Evolutionary conservation across 1,140 invertebrate genomes (phyloP).

Genomic region (Heliconius hewitsoni): DNA sequence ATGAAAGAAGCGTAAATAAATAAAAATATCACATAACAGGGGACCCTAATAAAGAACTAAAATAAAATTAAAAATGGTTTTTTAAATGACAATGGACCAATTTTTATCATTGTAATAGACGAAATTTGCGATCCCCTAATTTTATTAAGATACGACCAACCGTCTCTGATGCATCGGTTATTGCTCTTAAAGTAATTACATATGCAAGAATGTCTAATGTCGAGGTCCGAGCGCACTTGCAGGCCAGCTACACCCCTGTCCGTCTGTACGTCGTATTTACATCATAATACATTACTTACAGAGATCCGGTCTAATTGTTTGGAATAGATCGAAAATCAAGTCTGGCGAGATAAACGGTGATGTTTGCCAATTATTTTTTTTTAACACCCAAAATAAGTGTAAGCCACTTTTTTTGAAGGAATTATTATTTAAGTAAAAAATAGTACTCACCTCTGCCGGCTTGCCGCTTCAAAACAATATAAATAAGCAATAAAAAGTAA

Average conservation of each 20-base stretch:
- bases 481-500: slow-evolving; percentile 69
- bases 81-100: slow-evolving; percentile 1
- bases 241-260: slow-evolving; percentile 57
- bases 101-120: slow-evolving; percentile 7
- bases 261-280: slow-evolving; percentile 51
- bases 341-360: slow-evolving; percentile 35
- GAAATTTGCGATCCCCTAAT: slow-evolving; percentile 13
- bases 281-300: slow-evolving; percentile 61
- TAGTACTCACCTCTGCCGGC: slow-evolving; percentile 57
- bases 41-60: neutral
- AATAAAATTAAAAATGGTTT: neutral
- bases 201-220: slow-evolving; percentile 68
- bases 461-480: slow-evolving; percentile 51
- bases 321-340: slow-evolving; percentile 45
- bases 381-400: neutral
- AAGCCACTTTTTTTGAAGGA: neutral
- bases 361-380: slow-evolving; percentile 6
- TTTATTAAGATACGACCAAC: slow-evolving; percentile 28
- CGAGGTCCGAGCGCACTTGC: slow-evolving; percentile 54
- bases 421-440: neutral
- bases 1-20: neutral
- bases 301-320: slow-evolving; percentile 56
- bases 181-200: slow-evolving; percentile 53
- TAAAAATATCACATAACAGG: neutral
- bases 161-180: slow-evolving; percentile 35